Base-by-base conservation (phyloP, 2,113 vertebrate species). In the Paralichthys olivaceus region DNA sequence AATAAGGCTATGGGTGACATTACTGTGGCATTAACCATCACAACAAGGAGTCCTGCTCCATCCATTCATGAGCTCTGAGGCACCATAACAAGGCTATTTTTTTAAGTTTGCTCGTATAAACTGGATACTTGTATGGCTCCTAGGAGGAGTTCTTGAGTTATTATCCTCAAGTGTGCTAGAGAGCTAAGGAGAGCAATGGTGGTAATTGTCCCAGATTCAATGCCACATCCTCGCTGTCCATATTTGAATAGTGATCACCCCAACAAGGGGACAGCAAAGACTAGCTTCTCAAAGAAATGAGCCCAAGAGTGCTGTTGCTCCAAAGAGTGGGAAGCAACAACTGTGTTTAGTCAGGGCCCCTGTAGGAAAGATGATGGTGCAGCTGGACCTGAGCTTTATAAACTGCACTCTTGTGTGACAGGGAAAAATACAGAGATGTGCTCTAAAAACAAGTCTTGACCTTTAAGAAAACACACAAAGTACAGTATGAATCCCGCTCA, bases 171-270 rank as follows among this genome's bases (percentile, higher is more conserved):
- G 32, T 34, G 32, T 34, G 32, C 32, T 34, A 34, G 32, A 34
- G 32, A 34, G 32, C 32, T 8, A 34, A 34, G 32, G 32, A 34
- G 32, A 34, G 32, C 32, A 8, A 53, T 53, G 49, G 6, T 63
- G 37, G 67, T 78, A 78, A 79, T 88, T 79, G 81, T 19, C 53
- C 23, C 47, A 58, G 71, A 85, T 67, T 75, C 81, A 78, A 72
- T 40, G 34, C 45, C 60, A 23, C 8, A 57, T 51, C 47, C 49
- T 70, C 45, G 9, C 69, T 75, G 64, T 68, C 58, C 59, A 69
- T 54, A 74, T 81, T 60, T 73, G 15, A 81, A 26, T 12, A 4
- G 49, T 84, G 67, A 81, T 77, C 64, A 43, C n/a, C 64, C 43
- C 32, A 59, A 7, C 23, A 53, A 55, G 57, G 77, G 76, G 51